Percentiles rank a stretch among this genome's conserved stretches.
Evolutionary conservation across 1,140 invertebrate genomes (phyloP).

Genomic region (Lepeophtheirus salmonis): DNA sequence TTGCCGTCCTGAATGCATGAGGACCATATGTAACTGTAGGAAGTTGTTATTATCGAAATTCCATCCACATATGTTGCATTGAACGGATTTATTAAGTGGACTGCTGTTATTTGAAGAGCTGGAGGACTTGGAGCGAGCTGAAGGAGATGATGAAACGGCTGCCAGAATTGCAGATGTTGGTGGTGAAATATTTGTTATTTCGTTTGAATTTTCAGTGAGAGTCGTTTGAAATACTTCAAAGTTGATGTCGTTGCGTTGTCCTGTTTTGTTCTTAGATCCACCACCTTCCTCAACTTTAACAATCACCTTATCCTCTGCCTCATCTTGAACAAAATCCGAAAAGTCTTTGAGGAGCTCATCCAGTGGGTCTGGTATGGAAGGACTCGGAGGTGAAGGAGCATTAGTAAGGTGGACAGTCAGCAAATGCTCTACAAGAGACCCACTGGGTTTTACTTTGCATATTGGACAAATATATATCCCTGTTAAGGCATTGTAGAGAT

Average conservation of each 20-base stretch:
- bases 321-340: neutral
- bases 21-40: slow-evolving; percentile 4
- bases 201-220: neutral
- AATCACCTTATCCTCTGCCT: neutral
- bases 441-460: neutral
- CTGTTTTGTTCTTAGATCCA: too few relatives aligned
- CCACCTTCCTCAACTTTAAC: neutral
- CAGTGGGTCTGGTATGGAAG: neutral
- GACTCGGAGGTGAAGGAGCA: neutral
- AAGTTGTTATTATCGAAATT: slow-evolving; percentile 15
- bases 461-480: neutral
- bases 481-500: neutral
- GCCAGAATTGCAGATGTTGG: neutral
- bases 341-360: neutral
- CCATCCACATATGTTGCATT: slow-evolving; percentile 13
- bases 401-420: neutral
- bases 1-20: slow-evolving; percentile 12
- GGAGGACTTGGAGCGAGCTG: neutral
- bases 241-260: too few relatives aligned
- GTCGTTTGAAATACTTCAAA: neutral
- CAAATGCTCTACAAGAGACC: neutral
- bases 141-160: neutral
- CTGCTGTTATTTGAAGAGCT: neutral
- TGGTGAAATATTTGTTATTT: neutral
- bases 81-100: slow-evolving; percentile 1